phyloP scores from a whole-genome alignment of 1,140 invertebrate genomes.

The Ladona fulva region DNA sequence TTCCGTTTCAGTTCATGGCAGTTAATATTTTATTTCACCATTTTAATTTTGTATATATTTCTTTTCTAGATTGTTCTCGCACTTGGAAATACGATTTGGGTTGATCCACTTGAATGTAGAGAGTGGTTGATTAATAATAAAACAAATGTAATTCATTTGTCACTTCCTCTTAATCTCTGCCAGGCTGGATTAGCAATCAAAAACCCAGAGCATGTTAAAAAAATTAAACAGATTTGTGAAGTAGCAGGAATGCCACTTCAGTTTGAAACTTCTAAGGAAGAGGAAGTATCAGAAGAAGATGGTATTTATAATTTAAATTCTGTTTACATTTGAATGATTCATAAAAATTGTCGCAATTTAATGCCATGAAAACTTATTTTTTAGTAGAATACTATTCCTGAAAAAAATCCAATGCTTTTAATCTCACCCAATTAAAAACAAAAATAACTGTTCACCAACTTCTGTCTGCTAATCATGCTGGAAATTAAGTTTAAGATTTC shows the following conservation, averaged over 20 bases:
- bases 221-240: not conserved
- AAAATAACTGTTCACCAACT: too few relatives aligned
- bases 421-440: too few relatives aligned
- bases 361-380: too few relatives aligned
- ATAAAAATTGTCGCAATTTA: too few relatives aligned
- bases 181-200: not conserved
- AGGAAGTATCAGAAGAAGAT: too few relatives aligned
- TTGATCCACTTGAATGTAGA: conserved; percentile 31
- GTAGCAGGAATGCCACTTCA: not conserved
- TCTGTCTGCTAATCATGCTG: too few relatives aligned
- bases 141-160: not conserved
- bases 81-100: conserved; percentile 31
- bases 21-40: not conserved
- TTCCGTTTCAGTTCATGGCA: not conserved
- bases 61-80: not conserved
- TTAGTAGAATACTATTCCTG: too few relatives aligned
- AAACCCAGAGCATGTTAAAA: not conserved
- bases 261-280: too few relatives aligned
- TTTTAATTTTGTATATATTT: not conserved
- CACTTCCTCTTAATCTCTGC: not conserved
- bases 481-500: too few relatives aligned
- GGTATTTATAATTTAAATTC: too few relatives aligned
- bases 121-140: conserved; percentile 25
- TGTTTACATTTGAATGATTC: too few relatives aligned
- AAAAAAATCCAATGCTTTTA: too few relatives aligned